phyloP scores from a whole-genome alignment of 2,888 invertebrate genomes.

The Hyles lineata region DNA sequence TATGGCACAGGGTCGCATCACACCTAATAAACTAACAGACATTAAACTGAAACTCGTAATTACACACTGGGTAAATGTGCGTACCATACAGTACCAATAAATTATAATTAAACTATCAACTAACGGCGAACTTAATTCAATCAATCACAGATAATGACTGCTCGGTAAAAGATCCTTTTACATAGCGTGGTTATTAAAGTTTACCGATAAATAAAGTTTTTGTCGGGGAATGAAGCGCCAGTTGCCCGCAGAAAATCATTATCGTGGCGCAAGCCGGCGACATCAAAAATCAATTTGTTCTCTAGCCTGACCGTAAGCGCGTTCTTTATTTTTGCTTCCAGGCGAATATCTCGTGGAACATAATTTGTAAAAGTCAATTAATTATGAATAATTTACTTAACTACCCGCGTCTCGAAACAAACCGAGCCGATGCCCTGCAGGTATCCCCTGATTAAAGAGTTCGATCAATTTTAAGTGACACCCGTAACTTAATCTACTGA shows the following conservation, averaged over 20 bases:
- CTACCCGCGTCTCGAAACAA: constrained; percentile 32
- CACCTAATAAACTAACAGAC: constrained; percentile 33
- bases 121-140: constrained; percentile 53
- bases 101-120: constrained; percentile 46
- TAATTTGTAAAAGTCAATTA: constrained; percentile 58
- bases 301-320: constrained; percentile 52
- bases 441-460: constrained; percentile 22
- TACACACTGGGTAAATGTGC: constrained; percentile 33
- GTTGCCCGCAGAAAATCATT: constrained; percentile 58
- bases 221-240: constrained; percentile 54
- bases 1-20: not conserved
- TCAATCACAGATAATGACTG: constrained; percentile 52
- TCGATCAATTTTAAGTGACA: constrained; percentile 18
- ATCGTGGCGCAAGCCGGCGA: constrained; percentile 56
- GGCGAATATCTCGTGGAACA: constrained; percentile 55
- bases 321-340: constrained; percentile 54
- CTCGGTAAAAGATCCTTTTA: constrained; percentile 54
- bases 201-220: constrained; percentile 57
- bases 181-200: constrained; percentile 52
- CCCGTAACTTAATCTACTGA: constrained; percentile 4
- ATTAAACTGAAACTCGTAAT: constrained; percentile 41
- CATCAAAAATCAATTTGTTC: constrained; percentile 80
- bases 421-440: constrained; percentile 18
- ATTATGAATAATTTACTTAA: constrained; percentile 49
- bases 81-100: constrained; percentile 29